Evolutionary conservation across 1,140 invertebrate genomes (phyloP), one percentile per base, ranked within the genome.

Genomic region (Drosophila parabipectinata): DNA sequence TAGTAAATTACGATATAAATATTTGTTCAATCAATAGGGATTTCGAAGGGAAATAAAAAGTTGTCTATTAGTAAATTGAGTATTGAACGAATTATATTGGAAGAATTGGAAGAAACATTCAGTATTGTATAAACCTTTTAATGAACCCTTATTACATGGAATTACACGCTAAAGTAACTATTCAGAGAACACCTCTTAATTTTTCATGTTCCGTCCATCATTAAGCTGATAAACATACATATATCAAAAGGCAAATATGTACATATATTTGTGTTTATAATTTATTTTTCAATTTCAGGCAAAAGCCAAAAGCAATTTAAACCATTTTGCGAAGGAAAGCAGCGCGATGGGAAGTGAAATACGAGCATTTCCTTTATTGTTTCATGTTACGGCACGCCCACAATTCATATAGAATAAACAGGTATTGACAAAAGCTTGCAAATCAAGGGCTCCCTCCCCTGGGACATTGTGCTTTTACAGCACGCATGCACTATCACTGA

Each of bases 351-450:
- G 63, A 67, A 67, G 59, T 67, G 59, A 67, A 67, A 67, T 67
- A 63, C 63, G 63, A 67, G 63, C 63, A 47, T 67, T 67, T 69
- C 62, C 51, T 69, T 69, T 69, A 67, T 69, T 69, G 53, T 68
- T 68, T 55, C 66, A 69, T 67, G 39, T 67, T 55, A 12, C 26
- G 66, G 44, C 62, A 67, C 66, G 66, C 66, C 66, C 66, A 64
- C 62, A 67, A 69, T 54, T 69, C 66, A 68, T 68, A 56, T 67
- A 68, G 45, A 56, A 69, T 69, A 69, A 67, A 69, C 61, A 69
- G 61, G 66, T 69, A 69, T 67, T 67, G 63, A 69, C 50, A 69
- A 67, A 67, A 56, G 61, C 66, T 69, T 67, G 63, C 51, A 67
- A 69, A 69, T 68, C 63, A 69, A 67, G 61, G 44, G 62, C 39